Evolutionary conservation across 2,888 invertebrate genomes (phyloP).

Genomic region (Exephanes ischioxanthus): DNA sequence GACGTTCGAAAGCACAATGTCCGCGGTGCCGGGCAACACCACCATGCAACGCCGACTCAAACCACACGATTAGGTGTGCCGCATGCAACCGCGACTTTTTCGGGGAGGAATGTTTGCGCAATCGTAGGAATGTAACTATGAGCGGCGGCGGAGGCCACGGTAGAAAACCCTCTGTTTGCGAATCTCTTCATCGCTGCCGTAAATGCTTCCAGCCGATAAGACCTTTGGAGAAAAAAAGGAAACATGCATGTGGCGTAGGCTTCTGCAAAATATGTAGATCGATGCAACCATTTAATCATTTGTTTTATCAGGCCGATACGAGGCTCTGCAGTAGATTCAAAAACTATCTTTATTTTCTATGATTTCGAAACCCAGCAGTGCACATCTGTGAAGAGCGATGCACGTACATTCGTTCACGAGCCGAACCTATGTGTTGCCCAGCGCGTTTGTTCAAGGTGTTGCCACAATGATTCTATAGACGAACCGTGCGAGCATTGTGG

Average conservation of each 20-base stretch:
- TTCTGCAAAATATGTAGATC: constrained; percentile 28
- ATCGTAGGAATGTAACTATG: background rate
- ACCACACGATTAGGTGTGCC: constrained; percentile 2
- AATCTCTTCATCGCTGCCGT: constrained; percentile 19
- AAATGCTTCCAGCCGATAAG: constrained; percentile 5
- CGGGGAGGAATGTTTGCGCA: background rate
- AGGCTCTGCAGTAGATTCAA: background rate
- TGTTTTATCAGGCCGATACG: background rate
- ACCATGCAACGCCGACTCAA: background rate
- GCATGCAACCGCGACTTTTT: constrained; percentile 29
- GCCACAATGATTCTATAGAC: too few species aligned
- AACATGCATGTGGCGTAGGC: constrained; percentile 1
- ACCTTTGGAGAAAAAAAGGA: constrained; percentile 18
- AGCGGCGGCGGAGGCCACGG: background rate
- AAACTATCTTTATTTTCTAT: constrained; percentile 60
- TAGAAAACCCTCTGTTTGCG: constrained; percentile 9
- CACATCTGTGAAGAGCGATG: background rate
- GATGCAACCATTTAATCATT: background rate
- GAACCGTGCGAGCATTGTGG: too few species aligned
- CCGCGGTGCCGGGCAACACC: constrained; percentile 15
- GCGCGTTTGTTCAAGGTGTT: too few species aligned
- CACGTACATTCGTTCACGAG: background rate
- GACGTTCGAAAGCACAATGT: background rate
- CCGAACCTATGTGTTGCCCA: too few species aligned
- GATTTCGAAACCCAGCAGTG: constrained; percentile 63